These are phyloP conservation scores for Drosophila lini DNA, from an alignment of 1,140 invertebrate genomes.

Conservation along the genomic window DNA sequence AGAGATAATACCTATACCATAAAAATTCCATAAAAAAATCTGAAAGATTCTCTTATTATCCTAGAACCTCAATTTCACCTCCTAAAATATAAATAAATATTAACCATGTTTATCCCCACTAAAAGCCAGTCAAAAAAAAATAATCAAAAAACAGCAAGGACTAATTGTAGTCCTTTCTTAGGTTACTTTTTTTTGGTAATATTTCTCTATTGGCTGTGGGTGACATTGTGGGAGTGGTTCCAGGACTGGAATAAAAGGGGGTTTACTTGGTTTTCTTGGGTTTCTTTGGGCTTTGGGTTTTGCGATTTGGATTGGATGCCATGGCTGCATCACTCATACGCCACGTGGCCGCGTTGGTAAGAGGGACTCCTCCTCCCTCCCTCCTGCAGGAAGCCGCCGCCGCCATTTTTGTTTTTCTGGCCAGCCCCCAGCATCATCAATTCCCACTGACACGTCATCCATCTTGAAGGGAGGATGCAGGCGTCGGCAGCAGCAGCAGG, in stretches of 20 bases:
- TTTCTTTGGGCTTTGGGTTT: not conserved
- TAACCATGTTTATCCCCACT: not conserved
- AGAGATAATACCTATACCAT: not conserved
- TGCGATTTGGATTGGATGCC: conserved; percentile 22
- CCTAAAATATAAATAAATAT: not conserved
- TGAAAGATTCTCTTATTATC: not conserved
- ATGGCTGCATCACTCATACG: conserved; percentile 45
- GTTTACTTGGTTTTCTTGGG: not conserved
- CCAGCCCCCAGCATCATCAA: conserved; percentile 75
- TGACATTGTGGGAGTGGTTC: conserved; percentile 9
- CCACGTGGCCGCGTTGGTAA: conserved; percentile 20
- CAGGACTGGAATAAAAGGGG: not conserved
- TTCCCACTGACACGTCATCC: conserved; percentile 83
- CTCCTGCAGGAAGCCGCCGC: conserved; percentile 44
- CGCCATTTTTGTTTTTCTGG: conserved; percentile 75
- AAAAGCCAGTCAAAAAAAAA: not conserved
- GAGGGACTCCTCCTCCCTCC: not conserved
- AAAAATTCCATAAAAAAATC: not conserved
- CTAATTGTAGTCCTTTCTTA: conserved; percentile 14
- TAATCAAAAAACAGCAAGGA: not conserved
- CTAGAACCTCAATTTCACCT: not conserved
- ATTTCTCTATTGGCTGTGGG: conserved; percentile 11
- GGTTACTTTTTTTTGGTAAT: too few species aligned
- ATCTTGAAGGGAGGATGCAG: conserved; percentile 57
- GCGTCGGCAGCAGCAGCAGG: conserved; percentile 10